These are phyloP conservation scores for Lochmaea crataegi DNA, from an alignment of 2,888 invertebrate genomes.

Conservation along the genomic window DNA sequence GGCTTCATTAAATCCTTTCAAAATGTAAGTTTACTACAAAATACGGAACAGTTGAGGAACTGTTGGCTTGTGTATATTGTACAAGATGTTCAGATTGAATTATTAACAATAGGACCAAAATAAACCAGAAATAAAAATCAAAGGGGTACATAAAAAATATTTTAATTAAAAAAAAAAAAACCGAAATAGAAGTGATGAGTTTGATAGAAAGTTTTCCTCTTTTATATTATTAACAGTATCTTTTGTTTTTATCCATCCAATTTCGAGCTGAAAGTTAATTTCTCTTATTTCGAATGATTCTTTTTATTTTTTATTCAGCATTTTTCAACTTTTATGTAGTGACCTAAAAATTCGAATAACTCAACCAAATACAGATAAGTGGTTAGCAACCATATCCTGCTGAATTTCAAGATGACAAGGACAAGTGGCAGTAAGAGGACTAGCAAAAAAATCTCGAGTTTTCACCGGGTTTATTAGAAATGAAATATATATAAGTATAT, in stretches of 20 bases:
- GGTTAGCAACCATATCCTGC: not conserved
- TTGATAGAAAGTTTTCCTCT: not conserved
- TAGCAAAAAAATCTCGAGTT: not conserved
- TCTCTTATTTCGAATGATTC: not conserved
- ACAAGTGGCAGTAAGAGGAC: slow-evolving; percentile 1
- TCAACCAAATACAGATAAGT: slow-evolving; percentile 9
- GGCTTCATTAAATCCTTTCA: not conserved
- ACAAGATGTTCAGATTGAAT: no score
- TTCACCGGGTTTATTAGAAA: not conserved
- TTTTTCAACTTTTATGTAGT: not conserved
- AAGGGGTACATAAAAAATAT: no score
- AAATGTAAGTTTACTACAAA: not conserved
- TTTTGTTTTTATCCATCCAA: not conserved
- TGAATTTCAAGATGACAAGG: slow-evolving; percentile 16
- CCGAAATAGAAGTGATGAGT: not conserved
- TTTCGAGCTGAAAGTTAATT: not conserved
- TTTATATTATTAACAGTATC: not conserved
- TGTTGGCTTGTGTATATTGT: not conserved
- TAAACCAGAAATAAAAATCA: not conserved
- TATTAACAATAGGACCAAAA: no score
- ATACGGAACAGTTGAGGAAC: not conserved
- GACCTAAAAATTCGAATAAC: not conserved
- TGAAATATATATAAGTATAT: not conserved
- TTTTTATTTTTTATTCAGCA: not conserved
- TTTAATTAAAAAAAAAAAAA: no score